These are phyloP conservation scores for Caenorhabditis wallacei DNA, from an alignment of 2,888 invertebrate genomes.

Conservation along the genomic window DNA sequence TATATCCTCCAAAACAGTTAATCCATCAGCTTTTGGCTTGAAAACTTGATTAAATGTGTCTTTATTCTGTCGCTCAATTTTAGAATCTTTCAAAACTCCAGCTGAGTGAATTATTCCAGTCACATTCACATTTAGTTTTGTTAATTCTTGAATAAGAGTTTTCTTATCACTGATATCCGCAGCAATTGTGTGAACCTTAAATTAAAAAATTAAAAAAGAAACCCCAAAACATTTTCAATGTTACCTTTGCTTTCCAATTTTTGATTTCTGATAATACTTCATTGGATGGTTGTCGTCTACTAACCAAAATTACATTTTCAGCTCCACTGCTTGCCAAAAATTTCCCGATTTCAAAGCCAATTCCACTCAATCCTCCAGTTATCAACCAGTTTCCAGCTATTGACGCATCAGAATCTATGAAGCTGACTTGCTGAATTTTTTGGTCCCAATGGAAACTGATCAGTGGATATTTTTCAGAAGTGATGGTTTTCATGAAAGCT, in stretches of 20 bases:
- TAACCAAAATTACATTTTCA: constrained; percentile 66
- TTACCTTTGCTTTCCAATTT: constrained; percentile 59
- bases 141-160: constrained; percentile 54
- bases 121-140: constrained; percentile 56
- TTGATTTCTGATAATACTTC: constrained; percentile 50
- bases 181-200: constrained; percentile 63
- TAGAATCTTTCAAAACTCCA: constrained; percentile 75
- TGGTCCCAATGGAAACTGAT: constrained; percentile 69
- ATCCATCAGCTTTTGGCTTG: constrained; percentile 75
- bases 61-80: constrained; percentile 71
- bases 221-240: background rate
- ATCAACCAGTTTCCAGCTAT: constrained; percentile 74
- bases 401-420: background rate
- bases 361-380: constrained; percentile 80
- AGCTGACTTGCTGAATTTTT: constrained; percentile 62
- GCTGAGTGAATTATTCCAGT: constrained; percentile 79
- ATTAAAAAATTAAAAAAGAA: background rate
- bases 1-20: constrained; percentile 64
- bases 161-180: constrained; percentile 67
- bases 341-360: constrained; percentile 77
- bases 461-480: constrained; percentile 69
- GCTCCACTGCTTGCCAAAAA: constrained; percentile 65
- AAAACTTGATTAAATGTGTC: constrained; percentile 73
- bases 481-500: constrained; percentile 70
- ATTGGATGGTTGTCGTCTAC: constrained; percentile 66